These are phyloP conservation scores for Ibycter americanus DNA, from an alignment of 2,797 vertebrate genomes.

Conservation along the genomic window DNA sequence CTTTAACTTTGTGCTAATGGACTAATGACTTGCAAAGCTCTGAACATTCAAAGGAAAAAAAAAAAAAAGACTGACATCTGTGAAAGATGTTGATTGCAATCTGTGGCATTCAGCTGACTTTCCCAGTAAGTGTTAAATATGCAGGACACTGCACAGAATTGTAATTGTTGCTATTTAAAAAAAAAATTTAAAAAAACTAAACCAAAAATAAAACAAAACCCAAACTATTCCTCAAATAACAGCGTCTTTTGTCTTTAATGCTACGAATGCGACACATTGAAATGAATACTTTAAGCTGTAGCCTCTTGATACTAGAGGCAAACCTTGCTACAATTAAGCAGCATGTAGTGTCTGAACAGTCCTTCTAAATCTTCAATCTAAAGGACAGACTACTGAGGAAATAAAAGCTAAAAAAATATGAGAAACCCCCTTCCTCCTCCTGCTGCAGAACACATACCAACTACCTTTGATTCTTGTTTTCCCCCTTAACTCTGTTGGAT, in stretches of 20 bases:
- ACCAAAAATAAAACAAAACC: no score
- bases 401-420: not conserved
- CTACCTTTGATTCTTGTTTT: not conserved
- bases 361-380: not conserved
- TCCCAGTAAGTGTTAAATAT: constrained; percentile 43
- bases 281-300: not conserved
- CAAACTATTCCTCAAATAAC: not conserved
- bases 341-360: not conserved
- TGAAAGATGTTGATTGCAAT: constrained; percentile 54
- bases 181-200: not conserved
- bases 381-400: not conserved
- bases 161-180: not conserved
- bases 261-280: not conserved
- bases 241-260: not conserved
- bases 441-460: not conserved
- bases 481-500: not conserved
- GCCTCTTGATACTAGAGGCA: not conserved
- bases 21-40: constrained; percentile 58
- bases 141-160: not conserved
- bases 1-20: constrained; percentile 64
- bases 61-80: constrained; percentile 11
- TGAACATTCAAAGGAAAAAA: not conserved
- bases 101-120: constrained; percentile 54
- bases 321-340: not conserved
- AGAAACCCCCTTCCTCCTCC: not conserved